Evolutionary conservation across 2,888 invertebrate species (phyloP).

Genomic region (Melipona bicolor): DNA sequence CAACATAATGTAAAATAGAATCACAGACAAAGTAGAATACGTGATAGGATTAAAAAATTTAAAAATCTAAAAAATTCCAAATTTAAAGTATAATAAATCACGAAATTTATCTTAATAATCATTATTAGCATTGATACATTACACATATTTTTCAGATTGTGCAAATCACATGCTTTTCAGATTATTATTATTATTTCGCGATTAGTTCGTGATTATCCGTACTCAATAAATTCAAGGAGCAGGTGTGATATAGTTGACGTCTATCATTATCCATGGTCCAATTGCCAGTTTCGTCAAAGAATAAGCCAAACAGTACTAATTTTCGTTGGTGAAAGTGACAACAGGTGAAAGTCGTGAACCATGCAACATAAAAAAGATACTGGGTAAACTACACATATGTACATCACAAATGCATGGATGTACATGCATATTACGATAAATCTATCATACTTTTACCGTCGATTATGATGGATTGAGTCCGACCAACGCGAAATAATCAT

Average conservation of each 20-base stretch:
- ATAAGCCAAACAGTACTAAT: constrained; percentile 68
- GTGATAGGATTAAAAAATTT: too few relatives aligned
- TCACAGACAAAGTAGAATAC: too few relatives aligned
- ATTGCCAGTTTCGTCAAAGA: constrained; percentile 23
- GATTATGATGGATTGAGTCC: constrained; percentile 21
- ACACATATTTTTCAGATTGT: neutral
- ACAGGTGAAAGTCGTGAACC: constrained; percentile 75
- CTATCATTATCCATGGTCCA: neutral
- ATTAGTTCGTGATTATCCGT: neutral
- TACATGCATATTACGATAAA: constrained; percentile 44
- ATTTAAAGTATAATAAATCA: too few relatives aligned
- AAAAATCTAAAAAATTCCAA: neutral
- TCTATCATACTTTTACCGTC: constrained; percentile 38
- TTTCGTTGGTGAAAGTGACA: constrained; percentile 80
- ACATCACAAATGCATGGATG: constrained; percentile 42
- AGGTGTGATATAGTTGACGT: neutral
- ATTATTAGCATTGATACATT: neutral
- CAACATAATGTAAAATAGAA: neutral
- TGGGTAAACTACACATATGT: constrained; percentile 59
- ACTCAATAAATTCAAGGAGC: neutral
- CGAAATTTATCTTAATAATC: neutral
- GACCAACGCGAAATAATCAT: constrained; percentile 3
- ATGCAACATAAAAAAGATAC: constrained; percentile 63
- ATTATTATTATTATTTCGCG: too few relatives aligned
- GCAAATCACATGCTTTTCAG: neutral